Conservation (phyloP, 1,140 invertebrate species). For the Drosophila prosaltans region DNA sequence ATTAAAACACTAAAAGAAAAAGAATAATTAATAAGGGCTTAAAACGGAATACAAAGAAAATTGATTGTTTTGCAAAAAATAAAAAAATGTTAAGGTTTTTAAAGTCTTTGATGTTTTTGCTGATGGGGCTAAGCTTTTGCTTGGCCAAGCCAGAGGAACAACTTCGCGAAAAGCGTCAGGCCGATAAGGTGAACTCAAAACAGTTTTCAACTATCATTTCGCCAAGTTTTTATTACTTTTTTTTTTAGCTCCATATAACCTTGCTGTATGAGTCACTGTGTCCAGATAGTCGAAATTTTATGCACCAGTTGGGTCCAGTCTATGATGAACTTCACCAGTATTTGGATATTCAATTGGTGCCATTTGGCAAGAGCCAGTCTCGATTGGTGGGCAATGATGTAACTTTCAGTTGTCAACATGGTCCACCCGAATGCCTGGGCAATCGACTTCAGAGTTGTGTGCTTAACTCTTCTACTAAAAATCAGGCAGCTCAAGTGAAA, state of each 20-base stretch:
- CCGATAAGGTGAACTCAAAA: slow-evolving; percentile 41
- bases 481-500: slow-evolving; percentile 82
- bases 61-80: neutral
- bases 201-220: neutral
- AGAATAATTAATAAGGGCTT: neutral
- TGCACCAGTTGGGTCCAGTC: slow-evolving; percentile 85
- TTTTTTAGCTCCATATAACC: slow-evolving; percentile 65
- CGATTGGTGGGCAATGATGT: slow-evolving; percentile 79
- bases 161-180: slow-evolving; percentile 47
- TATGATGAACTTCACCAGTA: slow-evolving; percentile 84
- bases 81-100: slow-evolving; percentile 44
- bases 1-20: slow-evolving; percentile 26
- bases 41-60: slow-evolving; percentile 10
- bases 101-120: slow-evolving; percentile 28
- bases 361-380: slow-evolving; percentile 90
- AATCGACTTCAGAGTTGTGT: slow-evolving; percentile 88
- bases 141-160: slow-evolving; percentile 25
- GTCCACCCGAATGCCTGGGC: slow-evolving; percentile 86
- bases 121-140: slow-evolving; percentile 32
- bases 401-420: slow-evolving; percentile 88
- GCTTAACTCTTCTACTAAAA: slow-evolving; percentile 83
- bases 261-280: slow-evolving; percentile 93
- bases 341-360: slow-evolving; percentile 85
- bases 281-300: slow-evolving; percentile 89
- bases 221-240: neutral